Percentiles rank a stretch among this genome's conserved stretches.
Evolutionary conservation across 2,888 invertebrate species (phyloP).

Genomic region (Drosophila barbarae): DNA sequence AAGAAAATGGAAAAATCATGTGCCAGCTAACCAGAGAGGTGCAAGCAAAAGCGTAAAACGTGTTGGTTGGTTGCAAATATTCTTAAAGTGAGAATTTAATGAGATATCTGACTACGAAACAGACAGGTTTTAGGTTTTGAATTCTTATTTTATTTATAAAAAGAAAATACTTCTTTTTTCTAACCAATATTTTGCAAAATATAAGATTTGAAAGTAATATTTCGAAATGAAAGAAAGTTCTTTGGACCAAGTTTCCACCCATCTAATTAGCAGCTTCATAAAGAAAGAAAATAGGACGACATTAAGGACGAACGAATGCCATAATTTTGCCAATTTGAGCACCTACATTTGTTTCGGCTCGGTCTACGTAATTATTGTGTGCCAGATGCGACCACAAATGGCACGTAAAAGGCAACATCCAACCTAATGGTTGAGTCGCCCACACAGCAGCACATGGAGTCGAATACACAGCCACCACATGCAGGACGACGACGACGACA

Average conservation of each 20-base stretch:
- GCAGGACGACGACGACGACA: conserved; percentile 38
- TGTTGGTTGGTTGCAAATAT: not conserved
- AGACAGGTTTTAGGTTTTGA: not conserved
- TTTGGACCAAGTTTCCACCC: not conserved
- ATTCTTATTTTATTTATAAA: not conserved
- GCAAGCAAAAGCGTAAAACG: not conserved
- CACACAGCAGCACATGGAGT: conserved; percentile 20
- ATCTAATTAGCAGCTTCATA: conserved; percentile 50
- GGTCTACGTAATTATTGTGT: conserved; percentile 33
- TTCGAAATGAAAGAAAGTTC: not conserved
- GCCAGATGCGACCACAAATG: conserved; percentile 64
- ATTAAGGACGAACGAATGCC: conserved; percentile 18
- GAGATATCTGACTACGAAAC: not conserved
- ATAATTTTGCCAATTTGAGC: conserved; percentile 43
- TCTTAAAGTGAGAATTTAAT: not conserved
- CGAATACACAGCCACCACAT: conserved; percentile 36
- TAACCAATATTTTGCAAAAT: not conserved
- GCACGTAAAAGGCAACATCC: conserved; percentile 56
- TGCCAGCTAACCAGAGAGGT: not conserved
- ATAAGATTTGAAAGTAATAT: not conserved
- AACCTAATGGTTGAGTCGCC: conserved; percentile 46
- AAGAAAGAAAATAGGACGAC: conserved; percentile 25
- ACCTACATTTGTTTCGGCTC: conserved; percentile 50
- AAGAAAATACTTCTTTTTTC: not conserved
- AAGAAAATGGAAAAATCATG: conserved; percentile 29